phyloP scores from a whole-genome alignment of 2,113 vertebrate genomes.

The Corvus hawaiiensis region DNA sequence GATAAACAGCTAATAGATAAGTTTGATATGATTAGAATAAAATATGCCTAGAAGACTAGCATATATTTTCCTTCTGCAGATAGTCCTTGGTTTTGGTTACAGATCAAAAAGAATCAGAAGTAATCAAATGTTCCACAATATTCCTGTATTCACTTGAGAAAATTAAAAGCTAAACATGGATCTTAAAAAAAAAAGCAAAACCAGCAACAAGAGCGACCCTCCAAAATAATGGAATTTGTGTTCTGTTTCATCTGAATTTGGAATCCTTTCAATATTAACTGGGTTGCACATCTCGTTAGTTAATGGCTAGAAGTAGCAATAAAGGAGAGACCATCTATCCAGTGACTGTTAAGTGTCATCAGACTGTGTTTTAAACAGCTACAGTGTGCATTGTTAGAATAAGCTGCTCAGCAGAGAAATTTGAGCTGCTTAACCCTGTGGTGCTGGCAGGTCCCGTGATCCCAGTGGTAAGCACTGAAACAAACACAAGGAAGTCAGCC shows the following conservation, averaged over 20 bases:
- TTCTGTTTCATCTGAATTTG: not conserved
- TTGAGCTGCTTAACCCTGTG: slow-evolving; percentile 71
- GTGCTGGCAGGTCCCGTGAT: slow-evolving; percentile 64
- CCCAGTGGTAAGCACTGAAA: slow-evolving; percentile 63
- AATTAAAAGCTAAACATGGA: not conserved
- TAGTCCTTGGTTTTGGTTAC: not conserved
- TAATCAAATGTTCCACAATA: not conserved
- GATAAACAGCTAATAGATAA: not conserved
- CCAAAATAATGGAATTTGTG: not conserved
- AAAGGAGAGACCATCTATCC: slow-evolving; percentile 41
- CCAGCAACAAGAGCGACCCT: not conserved
- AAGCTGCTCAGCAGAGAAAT: slow-evolving; percentile 69
- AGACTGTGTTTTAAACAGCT: slow-evolving; percentile 56
- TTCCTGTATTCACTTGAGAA: not conserved
- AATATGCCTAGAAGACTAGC: not conserved
- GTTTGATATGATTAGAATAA: not conserved
- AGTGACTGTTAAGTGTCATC: slow-evolving; percentile 47
- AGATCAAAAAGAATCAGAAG: not conserved
- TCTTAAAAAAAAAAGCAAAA: not conserved
- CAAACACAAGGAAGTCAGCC: slow-evolving; percentile 69
- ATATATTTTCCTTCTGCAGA: not conserved
- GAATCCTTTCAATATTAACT: not conserved
- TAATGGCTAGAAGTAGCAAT: slow-evolving; percentile 2
- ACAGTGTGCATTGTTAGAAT: slow-evolving; percentile 57
- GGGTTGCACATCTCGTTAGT: not conserved